A percentile compares a stretch with the other conserved stretches of the same genome.
Evolutionary conservation across 2,888 invertebrate species (phyloP).

Genomic region (Allacma fusca): DNA sequence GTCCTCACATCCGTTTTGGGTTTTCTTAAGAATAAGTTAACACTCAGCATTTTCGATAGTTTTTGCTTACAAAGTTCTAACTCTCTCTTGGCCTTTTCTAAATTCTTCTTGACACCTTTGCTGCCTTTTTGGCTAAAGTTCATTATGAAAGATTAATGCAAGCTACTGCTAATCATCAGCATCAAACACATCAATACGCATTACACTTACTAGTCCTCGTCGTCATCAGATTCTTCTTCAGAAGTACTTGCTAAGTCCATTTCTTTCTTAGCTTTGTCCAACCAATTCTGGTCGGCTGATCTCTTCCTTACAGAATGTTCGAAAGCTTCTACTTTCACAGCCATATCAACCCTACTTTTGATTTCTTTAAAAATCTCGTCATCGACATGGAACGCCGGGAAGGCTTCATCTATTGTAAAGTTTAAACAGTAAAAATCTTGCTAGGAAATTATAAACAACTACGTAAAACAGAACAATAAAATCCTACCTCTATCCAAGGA

Average conservation of each 20-base stretch:
- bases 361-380: conserved; percentile 71
- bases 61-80: conserved; percentile 53
- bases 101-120: conserved; percentile 46
- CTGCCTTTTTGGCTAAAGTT: conserved; percentile 41
- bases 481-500: conserved; percentile 83
- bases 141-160: conserved; percentile 16
- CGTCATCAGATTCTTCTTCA: conserved; percentile 64
- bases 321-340: conserved; percentile 80
- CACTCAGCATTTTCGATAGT: conserved; percentile 47
- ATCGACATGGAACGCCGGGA: conserved; percentile 83
- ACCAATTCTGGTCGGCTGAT: conserved; percentile 81
- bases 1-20: conserved; percentile 20
- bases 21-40: conserved; percentile 30
- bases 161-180: background rate
- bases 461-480: background rate
- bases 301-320: conserved; percentile 73
- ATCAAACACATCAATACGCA: background rate
- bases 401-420: conserved; percentile 74
- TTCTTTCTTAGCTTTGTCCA: conserved; percentile 83
- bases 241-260: conserved; percentile 85
- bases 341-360: conserved; percentile 77
- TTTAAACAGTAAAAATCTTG: conserved; percentile 22
- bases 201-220: conserved; percentile 50
- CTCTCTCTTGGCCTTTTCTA: conserved; percentile 55
- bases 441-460: too few relatives aligned